Base-by-base conservation (phyloP, 2,888 invertebrate species). In the Limnephilus auricula region DNA sequence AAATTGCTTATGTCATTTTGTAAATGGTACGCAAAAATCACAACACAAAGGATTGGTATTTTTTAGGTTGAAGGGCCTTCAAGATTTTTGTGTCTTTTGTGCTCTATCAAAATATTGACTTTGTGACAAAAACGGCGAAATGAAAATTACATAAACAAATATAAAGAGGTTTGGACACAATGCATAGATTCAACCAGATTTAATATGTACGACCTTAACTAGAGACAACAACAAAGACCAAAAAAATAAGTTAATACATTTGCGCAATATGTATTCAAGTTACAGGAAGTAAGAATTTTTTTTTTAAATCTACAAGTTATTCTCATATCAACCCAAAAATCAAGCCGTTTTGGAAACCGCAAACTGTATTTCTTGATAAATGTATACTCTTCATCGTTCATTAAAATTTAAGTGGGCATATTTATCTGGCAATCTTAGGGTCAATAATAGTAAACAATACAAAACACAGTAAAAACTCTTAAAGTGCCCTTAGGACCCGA, bases 381-480 rank as follows among this genome's bases (percentile, higher is more conserved):
- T 65, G 15, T 85, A n/a, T n/a, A 25, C 40, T n/a, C 18, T 31
- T n/a, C 37, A 89, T 80, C 79, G 30, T 80, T 89, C 37, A 80
- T 80, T 80, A 18, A 40, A n/a, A 89, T 79, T 89, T 89, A 40
- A 89, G 79, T 89, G 40, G 89, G 80, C 80, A 79, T 80, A 37
- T 37, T 89, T 79, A 89, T 89, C 89, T 45, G 18, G 50, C 89
- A 32, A 89, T 89, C 89, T 37, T 40, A 79, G 80, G 80, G 31
- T 89, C 89, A 37, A 79, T 79, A 40, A 79, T 79, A 89, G 79
- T 89, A 89, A 89, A 89, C 80, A 89, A 89, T 37, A 79, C 30
- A 31, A 40, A 89, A 89, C 89, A 89, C 32, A 32, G 45, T 13
- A 79, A 79, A 88, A 31, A 88, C 78, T 34, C 79, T 40, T 89